Evolutionary conservation across 2,113 vertebrate genomes (phyloP), one percentile per base, ranked within the genome.

Genomic region (Labeo rohita): DNA sequence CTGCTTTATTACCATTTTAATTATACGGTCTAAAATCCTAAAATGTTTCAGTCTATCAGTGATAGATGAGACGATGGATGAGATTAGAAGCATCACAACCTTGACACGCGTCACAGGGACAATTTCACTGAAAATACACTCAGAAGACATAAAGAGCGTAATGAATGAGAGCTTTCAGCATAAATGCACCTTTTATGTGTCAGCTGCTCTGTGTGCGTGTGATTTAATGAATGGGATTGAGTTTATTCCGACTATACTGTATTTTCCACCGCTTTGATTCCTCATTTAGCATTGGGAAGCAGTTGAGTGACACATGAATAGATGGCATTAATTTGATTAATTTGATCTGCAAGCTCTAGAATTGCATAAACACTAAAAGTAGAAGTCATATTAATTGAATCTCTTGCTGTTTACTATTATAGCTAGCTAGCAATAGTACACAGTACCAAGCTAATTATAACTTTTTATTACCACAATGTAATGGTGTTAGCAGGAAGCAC

Each of bases 1-100:
- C 50, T 16, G 13, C 54, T 78, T 77, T 36, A 54, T 77, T 34
- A 77, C 16, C 8, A 36, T 79, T 79, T 79, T 56, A 79, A 39
- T 79, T 34, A 54, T 56, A 34, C 16, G 56, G 21, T 61, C 56
- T 61, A 61, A 61, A 61, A 61, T n/a, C 56, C 56, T 18, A 61
- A 8, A n/a, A 9, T 61, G 56, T 1, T 54, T 78, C 28, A 21
- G n/a, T 78, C 28, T 36, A 12, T 75, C 10, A 61, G 56, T 28
- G 49, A 52, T 23, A 28, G 50, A 9, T 36, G 49, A 79, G 10
- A 36, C 52, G 4, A 18, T 78, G 75, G 50, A 56, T 23, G 10
- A 54, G 75, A 59, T 79, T 79, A 43, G 12, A 28, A 34, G 49
- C 23, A 2, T 76, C 28, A 34, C 23, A 28, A 54, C 23, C 49